Evolutionary conservation across 1,140 invertebrate species (phyloP).

Genomic region (Drosophila nebulosa): DNA sequence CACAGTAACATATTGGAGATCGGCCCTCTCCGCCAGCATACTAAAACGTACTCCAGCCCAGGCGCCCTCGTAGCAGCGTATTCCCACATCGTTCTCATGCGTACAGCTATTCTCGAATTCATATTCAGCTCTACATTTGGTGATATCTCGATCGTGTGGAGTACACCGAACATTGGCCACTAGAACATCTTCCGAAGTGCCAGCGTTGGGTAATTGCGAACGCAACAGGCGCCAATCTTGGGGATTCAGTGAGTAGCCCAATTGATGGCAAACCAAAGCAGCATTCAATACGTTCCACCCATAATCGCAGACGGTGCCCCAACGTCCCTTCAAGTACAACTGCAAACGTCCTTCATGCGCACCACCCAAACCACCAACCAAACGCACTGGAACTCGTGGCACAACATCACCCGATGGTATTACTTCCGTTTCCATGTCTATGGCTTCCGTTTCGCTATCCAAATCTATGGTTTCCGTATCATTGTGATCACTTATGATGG

Average conservation of each 20-base stretch:
- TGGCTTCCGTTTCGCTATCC: constrained; percentile 75
- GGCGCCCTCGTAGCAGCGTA: constrained; percentile 93
- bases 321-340: constrained; percentile 90
- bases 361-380: constrained; percentile 88
- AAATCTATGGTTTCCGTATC: constrained; percentile 82
- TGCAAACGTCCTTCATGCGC: constrained; percentile 90
- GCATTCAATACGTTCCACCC: constrained; percentile 96
- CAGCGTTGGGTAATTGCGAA: constrained; percentile 89
- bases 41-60: constrained; percentile 96
- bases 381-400: constrained; percentile 86
- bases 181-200: constrained; percentile 88
- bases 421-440: constrained; percentile 82
- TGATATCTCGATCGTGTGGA: constrained; percentile 95
- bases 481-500: constrained; percentile 83
- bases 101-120: constrained; percentile 95
- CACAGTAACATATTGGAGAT: constrained; percentile 93
- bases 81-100: constrained; percentile 93
- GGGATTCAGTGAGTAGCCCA: constrained; percentile 95
- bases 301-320: constrained; percentile 99
- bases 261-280: constrained; percentile 95
- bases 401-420: constrained; percentile 83
- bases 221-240: constrained; percentile 93
- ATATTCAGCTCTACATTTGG: constrained; percentile 90
- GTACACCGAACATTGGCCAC: constrained; percentile 94
- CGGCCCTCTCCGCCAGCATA: constrained; percentile 91